These are phyloP conservation scores for Patagioenas fasciata DNA, from an alignment of 2,113 vertebrate species.

Conservation along the genomic window DNA sequence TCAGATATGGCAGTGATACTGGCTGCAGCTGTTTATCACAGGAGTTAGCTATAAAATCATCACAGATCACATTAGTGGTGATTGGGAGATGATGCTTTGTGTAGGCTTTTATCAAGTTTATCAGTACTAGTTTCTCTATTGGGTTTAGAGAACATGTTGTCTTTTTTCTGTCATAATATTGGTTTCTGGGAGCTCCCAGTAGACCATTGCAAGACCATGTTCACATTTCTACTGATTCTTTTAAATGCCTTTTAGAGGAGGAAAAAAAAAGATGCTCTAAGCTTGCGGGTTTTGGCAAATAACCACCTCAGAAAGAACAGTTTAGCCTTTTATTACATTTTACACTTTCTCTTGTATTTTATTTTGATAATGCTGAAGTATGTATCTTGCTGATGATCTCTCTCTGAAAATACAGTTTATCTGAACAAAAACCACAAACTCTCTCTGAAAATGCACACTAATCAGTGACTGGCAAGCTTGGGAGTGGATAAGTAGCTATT, in stretches of 20 bases:
- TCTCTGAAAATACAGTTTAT: neutral
- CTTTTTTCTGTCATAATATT: neutral
- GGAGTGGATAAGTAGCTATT: neutral
- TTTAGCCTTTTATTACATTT: neutral
- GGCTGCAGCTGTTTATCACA: neutral
- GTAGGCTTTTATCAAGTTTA: neutral
- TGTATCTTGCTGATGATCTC: neutral
- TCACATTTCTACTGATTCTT: neutral
- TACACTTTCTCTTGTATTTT: neutral
- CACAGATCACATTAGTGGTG: neutral
- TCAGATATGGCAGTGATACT: fast-evolving
- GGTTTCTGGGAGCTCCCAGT: neutral
- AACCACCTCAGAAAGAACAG: neutral
- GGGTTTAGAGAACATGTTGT: neutral
- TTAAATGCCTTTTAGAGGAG: neutral
- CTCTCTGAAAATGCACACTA: neutral
- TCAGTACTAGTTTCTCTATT: neutral
- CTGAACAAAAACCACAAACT: neutral
- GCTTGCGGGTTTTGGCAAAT: neutral
- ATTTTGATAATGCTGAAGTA: neutral
- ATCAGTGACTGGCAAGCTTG: neutral
- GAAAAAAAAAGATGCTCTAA: neutral
- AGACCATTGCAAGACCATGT: neutral
- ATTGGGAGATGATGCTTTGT: neutral
- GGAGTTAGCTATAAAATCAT: neutral